Conservation (phyloP, 2,113 vertebrate species). For the Centropristis striata region DNA sequence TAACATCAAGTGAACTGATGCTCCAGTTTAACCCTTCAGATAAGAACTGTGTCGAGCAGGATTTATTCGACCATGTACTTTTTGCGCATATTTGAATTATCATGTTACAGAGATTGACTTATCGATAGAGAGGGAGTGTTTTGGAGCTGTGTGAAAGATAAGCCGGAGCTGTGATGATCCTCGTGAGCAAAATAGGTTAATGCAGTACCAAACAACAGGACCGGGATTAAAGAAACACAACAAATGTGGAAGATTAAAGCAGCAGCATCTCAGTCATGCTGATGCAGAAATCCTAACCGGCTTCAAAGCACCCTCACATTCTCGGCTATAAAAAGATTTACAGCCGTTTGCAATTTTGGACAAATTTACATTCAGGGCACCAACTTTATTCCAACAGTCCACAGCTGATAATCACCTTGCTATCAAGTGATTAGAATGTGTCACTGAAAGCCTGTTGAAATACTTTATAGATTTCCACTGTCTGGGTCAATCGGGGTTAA, state of each 20-base stretch:
- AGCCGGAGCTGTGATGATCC: conserved; percentile 52
- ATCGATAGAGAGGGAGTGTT: conserved; percentile 18
- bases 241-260: conserved; percentile 67
- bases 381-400: conserved; percentile 27
- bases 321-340: conserved; percentile 61
- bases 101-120: conserved; percentile 26
- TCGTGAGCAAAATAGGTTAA: conserved; percentile 69
- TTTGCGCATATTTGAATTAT: conserved; percentile 18
- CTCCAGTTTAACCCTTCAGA: conserved; percentile 54
- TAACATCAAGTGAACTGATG: conserved; percentile 27
- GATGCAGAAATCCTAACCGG: conserved; percentile 52
- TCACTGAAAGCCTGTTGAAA: conserved; percentile 13
- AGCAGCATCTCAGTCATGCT: conserved; percentile 53
- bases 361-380: conserved; percentile 59
- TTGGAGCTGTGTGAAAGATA: conserved; percentile 46
- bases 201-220: conserved; percentile 47
- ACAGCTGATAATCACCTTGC: conserved; percentile 23
- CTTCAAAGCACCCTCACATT: conserved; percentile 56
- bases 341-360: conserved; percentile 42
- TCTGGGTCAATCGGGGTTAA: conserved; percentile 38
- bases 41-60: conserved; percentile 32
- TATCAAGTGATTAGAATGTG: conserved; percentile 23
- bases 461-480: conserved; percentile 35
- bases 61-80: conserved; percentile 32
- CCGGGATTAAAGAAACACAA: conserved; percentile 53